Percentiles rank a stretch among this genome's conserved stretches.
Conservation (phyloP, 2,113 vertebrate genomes). For the Callipepla squamata region DNA sequence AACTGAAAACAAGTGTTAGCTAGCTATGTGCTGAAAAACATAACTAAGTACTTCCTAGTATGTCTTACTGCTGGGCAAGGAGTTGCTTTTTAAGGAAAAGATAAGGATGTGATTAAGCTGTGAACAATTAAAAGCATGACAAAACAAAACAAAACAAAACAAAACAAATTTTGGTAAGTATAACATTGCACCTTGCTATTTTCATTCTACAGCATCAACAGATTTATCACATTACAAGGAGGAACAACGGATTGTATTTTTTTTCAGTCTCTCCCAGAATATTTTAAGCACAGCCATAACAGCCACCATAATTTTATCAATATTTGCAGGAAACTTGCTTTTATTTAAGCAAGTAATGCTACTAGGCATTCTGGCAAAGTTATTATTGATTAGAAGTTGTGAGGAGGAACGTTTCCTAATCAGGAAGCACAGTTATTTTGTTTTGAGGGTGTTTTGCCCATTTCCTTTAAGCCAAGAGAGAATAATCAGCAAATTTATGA, state of each 20-base stretch:
- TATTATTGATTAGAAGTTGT: neutral
- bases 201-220: neutral
- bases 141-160: neutral
- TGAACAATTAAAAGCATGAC: neutral
- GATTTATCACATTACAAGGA: neutral
- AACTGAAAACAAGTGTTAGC: neutral
- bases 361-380: neutral
- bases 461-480: neutral
- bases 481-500: neutral
- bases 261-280: neutral
- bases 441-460: neutral
- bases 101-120: neutral
- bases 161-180: neutral
- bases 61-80: neutral
- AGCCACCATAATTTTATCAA: neutral
- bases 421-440: neutral
- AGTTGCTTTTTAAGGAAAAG: neutral
- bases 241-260: neutral
- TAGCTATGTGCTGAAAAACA: neutral
- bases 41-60: rapidly evolving
- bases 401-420: neutral
- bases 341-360: neutral
- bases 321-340: neutral
- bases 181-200: neutral
- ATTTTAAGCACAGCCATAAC: neutral